A percentile compares a stretch with the other conserved stretches of the same genome.
phyloP scores from a whole-genome alignment of 2,888 invertebrate genomes.

The Meiosimyza decipiens region DNA sequence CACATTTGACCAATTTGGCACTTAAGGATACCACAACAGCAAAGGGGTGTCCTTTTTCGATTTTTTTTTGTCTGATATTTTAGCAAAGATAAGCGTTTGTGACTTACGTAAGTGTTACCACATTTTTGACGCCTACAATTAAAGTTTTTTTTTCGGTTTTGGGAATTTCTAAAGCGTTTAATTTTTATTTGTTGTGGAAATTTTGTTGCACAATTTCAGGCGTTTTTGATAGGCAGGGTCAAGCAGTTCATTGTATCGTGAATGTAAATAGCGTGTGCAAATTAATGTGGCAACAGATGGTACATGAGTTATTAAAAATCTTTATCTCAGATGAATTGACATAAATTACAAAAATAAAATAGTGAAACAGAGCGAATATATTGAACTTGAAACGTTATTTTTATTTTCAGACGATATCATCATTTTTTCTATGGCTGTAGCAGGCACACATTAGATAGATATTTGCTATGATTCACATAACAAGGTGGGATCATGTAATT shows the following conservation, averaged over 20 bases:
- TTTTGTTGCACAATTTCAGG: constrained; percentile 12
- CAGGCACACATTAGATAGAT: too few species aligned
- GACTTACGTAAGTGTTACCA: constrained; percentile 20
- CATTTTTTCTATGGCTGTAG: too few species aligned
- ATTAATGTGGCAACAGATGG: too few species aligned
- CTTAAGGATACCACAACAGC: not conserved
- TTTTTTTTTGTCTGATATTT: not conserved
- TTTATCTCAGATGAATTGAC: too few species aligned
- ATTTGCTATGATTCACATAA: too few species aligned
- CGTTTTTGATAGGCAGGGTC: not conserved
- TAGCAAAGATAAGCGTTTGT: not conserved
- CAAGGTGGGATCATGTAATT: too few species aligned
- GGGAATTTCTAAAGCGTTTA: constrained; percentile 35
- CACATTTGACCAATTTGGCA: not conserved
- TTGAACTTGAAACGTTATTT: too few species aligned
- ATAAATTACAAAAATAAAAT: too few species aligned
- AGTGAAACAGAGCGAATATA: too few species aligned
- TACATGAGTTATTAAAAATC: too few species aligned
- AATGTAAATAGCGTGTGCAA: too few species aligned
- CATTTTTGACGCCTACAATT: constrained; percentile 53
- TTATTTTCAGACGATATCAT: too few species aligned
- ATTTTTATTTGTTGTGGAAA: constrained; percentile 27
- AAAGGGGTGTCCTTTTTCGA: not conserved
- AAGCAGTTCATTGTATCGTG: not conserved
- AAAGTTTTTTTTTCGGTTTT: constrained; percentile 42